These are phyloP conservation scores for Hyperoplus immaculatus DNA, from an alignment of 2,797 vertebrate species.

Conservation along the genomic window DNA sequence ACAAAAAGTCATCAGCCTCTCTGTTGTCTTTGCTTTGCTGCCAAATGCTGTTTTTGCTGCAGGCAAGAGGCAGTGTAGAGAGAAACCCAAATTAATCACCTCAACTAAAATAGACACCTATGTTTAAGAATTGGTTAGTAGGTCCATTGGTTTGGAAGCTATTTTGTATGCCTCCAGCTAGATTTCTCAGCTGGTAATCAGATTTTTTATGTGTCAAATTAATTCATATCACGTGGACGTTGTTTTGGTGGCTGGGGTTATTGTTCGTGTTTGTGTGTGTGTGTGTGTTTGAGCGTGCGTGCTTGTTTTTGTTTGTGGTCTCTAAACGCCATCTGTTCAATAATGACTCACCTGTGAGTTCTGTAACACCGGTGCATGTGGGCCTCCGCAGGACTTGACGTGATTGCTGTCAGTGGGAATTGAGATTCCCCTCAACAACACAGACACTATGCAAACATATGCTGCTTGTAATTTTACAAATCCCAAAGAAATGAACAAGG, in stretches of 20 bases:
- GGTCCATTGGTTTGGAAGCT: background rate
- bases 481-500: background rate
- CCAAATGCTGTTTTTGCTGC: conserved; percentile 22
- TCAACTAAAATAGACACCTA: conserved; percentile 25
- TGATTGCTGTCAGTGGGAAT: conserved; percentile 42
- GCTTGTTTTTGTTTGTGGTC: conserved; percentile 39
- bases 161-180: background rate
- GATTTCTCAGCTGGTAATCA: background rate
- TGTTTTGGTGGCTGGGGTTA: conserved; percentile 34
- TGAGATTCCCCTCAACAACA: conserved; percentile 45
- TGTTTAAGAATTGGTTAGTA: background rate
- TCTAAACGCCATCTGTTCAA: conserved; percentile 67
- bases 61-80: conserved; percentile 7
- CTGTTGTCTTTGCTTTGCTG: conserved; percentile 28
- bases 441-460: conserved; percentile 11
- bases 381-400: conserved; percentile 32
- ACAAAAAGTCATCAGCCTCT: conserved; percentile 11
- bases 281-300: conserved; percentile 9
- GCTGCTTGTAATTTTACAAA: conserved; percentile 16
- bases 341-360: conserved; percentile 68
- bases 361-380: conserved; percentile 12
- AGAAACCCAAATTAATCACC: conserved; percentile 27
- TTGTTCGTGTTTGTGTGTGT: conserved; percentile 6
- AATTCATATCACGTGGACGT: conserved; percentile 53
- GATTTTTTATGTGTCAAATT: conserved; percentile 19